Evolutionary conservation across 2,888 invertebrate species (phyloP).

Genomic region (Microdon myrmicae): DNA sequence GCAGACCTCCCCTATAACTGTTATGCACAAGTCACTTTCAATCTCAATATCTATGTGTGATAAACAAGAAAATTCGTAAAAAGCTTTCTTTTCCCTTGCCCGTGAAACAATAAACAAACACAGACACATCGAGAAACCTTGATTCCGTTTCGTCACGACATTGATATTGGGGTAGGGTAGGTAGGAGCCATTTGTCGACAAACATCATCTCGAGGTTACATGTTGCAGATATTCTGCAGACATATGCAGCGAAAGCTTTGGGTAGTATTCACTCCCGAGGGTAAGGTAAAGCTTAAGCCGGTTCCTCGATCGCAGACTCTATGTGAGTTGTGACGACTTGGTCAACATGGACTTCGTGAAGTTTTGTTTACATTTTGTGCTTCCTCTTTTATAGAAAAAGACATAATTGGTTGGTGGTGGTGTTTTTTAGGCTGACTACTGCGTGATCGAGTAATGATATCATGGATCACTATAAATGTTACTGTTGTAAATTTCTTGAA

Average conservation of each 20-base stretch:
- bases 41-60: conserved; percentile 33
- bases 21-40: conserved; percentile 31
- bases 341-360: conserved; percentile 6
- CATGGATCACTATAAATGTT: conserved; percentile 48
- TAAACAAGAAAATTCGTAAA: conserved; percentile 19
- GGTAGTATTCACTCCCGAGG: conserved; percentile 7
- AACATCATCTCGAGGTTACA: conserved; percentile 19
- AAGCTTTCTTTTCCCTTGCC: conserved; percentile 24
- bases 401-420: conserved; percentile 6
- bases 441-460: conserved; percentile 40
- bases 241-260: conserved; percentile 18
- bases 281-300: conserved; percentile 21
- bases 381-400: conserved; percentile 14
- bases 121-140: conserved; percentile 24
- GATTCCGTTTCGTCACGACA: conserved; percentile 47
- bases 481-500: conserved; percentile 45
- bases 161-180: conserved; percentile 51
- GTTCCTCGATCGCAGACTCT: conserved; percentile 35
- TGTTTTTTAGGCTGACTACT: conserved; percentile 4
- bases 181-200: neutral
- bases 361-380: conserved; percentile 40
- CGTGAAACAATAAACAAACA: conserved; percentile 8
- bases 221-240: conserved; percentile 36
- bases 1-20: conserved; percentile 41
- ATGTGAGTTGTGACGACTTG: conserved; percentile 19